phyloP scores from a whole-genome alignment of 2,888 invertebrate genomes.

The Drosophila pseudotalamancana region DNA sequence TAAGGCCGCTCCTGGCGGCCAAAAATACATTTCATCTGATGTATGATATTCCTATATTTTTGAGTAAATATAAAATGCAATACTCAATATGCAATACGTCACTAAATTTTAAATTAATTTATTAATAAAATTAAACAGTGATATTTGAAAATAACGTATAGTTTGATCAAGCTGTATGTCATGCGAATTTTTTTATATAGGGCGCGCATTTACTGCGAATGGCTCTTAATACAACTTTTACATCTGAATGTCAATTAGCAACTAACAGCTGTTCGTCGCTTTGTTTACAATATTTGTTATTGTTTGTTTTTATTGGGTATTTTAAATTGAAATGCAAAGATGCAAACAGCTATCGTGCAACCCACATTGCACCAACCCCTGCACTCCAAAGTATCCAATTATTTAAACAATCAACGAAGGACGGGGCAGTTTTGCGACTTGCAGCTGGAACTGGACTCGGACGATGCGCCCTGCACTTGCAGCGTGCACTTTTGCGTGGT shows the following conservation, averaged over 20 bases:
- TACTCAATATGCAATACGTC: not conserved
- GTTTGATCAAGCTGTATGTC: not conserved
- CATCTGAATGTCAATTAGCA: slow-evolving; percentile 23
- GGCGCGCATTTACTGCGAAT: not conserved
- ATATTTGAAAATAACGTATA: slow-evolving; percentile 29
- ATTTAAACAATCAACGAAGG: slow-evolving; percentile 81
- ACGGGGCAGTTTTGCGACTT: slow-evolving; percentile 82
- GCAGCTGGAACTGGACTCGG: slow-evolving; percentile 65
- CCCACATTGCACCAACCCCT: slow-evolving; percentile 78
- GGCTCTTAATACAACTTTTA: not conserved
- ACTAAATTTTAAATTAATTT: not conserved
- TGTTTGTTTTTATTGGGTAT: not conserved
- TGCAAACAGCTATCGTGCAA: slow-evolving; percentile 47
- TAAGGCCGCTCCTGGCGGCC: slow-evolving; percentile 41
- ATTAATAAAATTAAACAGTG: not conserved
- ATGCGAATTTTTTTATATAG: not conserved
- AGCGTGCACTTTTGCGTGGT: slow-evolving; percentile 82
- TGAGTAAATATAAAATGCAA: not conserved
- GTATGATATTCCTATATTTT: not conserved
- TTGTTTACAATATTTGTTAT: slow-evolving; percentile 25
- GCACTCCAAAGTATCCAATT: slow-evolving; percentile 82
- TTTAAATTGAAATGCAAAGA: slow-evolving; percentile 19
- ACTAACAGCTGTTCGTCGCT: slow-evolving; percentile 28
- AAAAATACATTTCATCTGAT: slow-evolving; percentile 4
- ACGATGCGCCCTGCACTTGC: slow-evolving; percentile 55